phyloP scores from a whole-genome alignment of 2,888 invertebrate genomes.

The Smittia aterrima region DNA sequence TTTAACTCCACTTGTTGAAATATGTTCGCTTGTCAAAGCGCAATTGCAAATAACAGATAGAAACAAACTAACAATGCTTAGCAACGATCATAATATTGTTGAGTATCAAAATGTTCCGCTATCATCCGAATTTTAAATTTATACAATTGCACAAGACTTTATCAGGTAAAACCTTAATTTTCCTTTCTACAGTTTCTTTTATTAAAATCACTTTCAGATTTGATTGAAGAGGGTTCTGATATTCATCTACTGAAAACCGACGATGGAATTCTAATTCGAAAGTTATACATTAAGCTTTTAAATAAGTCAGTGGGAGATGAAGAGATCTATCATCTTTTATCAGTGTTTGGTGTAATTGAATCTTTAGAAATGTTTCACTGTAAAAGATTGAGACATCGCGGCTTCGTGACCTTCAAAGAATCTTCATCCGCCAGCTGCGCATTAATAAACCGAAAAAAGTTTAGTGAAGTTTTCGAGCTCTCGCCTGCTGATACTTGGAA shows the following conservation, averaged over 20 bases:
- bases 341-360: background rate
- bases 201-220: slow-evolving; percentile 18
- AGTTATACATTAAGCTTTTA: slow-evolving; percentile 9
- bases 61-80: no score
- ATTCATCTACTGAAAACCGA: slow-evolving; percentile 24
- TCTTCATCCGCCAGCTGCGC: background rate
- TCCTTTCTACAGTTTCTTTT: background rate
- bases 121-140: slow-evolving; percentile 36
- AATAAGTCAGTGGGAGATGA: background rate
- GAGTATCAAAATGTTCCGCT: slow-evolving; percentile 40
- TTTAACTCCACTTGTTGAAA: no score
- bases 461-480: background rate
- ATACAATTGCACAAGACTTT: slow-evolving; percentile 31
- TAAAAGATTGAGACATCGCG: background rate
- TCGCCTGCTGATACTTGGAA: slow-evolving; percentile 31
- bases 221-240: slow-evolving; percentile 26
- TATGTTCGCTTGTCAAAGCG: no score
- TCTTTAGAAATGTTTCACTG: background rate
- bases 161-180: background rate
- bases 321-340: background rate
- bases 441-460: slow-evolving; percentile 12
- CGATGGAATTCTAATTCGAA: slow-evolving; percentile 26
- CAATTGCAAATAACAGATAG: no score
- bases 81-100: no score
- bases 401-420: slow-evolving; percentile 24